These are phyloP conservation scores for Myocastor coypus DNA, from an alignment of 2,113 vertebrate genomes.

Conservation along the genomic window DNA sequence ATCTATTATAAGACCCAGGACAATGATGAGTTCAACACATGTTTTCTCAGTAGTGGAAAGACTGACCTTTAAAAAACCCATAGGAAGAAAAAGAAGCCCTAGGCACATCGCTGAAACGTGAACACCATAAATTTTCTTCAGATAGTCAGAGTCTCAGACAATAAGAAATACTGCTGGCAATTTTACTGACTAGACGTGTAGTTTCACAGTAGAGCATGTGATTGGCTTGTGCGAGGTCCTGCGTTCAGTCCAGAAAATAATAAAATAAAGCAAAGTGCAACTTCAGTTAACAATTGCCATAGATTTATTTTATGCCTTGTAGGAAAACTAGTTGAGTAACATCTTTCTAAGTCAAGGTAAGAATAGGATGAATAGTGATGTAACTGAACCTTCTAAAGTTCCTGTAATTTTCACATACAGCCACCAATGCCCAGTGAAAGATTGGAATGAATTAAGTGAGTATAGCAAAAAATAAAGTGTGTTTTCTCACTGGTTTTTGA, in stretches of 20 bases:
- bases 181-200: neutral
- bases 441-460: neutral
- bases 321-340: constrained; percentile 22
- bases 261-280: neutral
- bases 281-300: neutral
- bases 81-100: constrained; percentile 8
- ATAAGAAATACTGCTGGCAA: constrained; percentile 14
- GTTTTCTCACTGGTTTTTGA: neutral
- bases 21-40: constrained; percentile 42
- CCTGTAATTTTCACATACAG: neutral
- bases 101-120: neutral
- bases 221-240: neutral
- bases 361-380: neutral
- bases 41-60: constrained; percentile 59
- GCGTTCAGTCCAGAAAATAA: neutral
- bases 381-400: neutral
- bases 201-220: neutral
- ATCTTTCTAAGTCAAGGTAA: constrained; percentile 49
- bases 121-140: constrained; percentile 50
- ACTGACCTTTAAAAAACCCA: constrained; percentile 38
- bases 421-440: neutral
- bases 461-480: constrained; percentile 34
- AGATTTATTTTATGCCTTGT: constrained; percentile 24
- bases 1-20: neutral
- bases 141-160: neutral